Percentiles rank a stretch among this genome's conserved stretches.
Conservation (phyloP, 2,888 invertebrate genomes). For the Drosophila recens region DNA sequence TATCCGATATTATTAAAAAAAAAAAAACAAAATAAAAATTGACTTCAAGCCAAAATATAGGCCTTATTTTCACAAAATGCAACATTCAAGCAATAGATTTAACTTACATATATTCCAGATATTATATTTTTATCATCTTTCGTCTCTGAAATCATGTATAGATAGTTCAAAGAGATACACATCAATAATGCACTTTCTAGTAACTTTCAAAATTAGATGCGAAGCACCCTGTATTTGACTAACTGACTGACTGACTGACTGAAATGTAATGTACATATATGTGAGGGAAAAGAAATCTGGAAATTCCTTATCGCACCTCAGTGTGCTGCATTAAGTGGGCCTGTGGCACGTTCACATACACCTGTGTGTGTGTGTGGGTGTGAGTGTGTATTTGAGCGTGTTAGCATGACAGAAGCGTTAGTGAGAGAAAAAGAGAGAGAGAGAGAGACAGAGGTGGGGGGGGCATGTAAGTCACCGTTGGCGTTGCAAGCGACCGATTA, state of each 20-base stretch:
- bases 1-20: no score
- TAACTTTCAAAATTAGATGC: neutral
- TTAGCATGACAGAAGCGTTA: slow-evolving; percentile 15
- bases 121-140: no score
- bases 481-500: slow-evolving; percentile 71
- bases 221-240: slow-evolving; percentile 55
- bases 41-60: no score
- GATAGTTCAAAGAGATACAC: neutral
- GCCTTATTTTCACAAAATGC: no score
- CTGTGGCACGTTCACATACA: slow-evolving; percentile 70
- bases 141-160: no score
- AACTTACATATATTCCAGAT: no score
- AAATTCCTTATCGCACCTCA: slow-evolving; percentile 78
- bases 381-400: slow-evolving; percentile 15
- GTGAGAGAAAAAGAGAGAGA: neutral
- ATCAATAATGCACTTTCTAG: neutral
- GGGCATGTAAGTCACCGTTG: slow-evolving; percentile 50
- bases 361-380: slow-evolving; percentile 30
- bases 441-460: neutral
- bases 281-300: slow-evolving; percentile 69
- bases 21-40: no score
- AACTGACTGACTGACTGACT: slow-evolving; percentile 29
- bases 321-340: slow-evolving; percentile 75
- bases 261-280: slow-evolving; percentile 43
- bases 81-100: no score